Evolutionary conservation across 2,113 vertebrate species (phyloP).

Genomic region (Hippocampus mohnikei): DNA sequence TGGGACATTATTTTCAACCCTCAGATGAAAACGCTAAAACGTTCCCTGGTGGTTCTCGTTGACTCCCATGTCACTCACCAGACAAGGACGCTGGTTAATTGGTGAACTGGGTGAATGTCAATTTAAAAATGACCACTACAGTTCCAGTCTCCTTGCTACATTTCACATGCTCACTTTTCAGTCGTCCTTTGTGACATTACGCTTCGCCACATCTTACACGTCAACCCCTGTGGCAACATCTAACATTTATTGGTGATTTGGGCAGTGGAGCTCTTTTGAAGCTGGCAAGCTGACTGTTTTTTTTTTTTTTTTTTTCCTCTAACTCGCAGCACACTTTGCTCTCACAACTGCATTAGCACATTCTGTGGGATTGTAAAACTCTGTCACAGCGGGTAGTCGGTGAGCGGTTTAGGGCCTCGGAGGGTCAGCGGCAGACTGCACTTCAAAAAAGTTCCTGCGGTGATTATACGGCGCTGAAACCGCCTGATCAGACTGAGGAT

Average conservation of each 20-base stretch:
- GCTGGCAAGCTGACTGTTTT: background rate
- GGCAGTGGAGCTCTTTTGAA: constrained; percentile 13
- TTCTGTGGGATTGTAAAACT: constrained; percentile 1
- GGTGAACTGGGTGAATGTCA: no score
- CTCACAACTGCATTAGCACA: background rate
- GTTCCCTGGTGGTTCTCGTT: no score
- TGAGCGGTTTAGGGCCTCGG: background rate
- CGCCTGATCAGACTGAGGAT: no score
- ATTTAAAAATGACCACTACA: no score
- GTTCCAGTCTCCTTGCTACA: no score
- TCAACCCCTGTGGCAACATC: background rate
- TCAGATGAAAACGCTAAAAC: no score
- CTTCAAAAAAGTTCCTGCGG: background rate
- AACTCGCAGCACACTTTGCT: background rate
- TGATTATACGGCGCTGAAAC: background rate
- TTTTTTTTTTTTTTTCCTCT: background rate
- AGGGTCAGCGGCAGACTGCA: background rate
- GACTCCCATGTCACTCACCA: no score
- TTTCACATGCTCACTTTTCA: no score
- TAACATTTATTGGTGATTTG: constrained; percentile 19
- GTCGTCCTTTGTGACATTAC: no score
- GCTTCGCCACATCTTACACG: no score
- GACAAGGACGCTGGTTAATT: no score
- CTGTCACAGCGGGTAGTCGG: constrained; percentile 1
- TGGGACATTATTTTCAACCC: no score